These are phyloP conservation scores for Agelas oroides DNA, from an alignment of 37 sponge, comb jelly and placozoan genomes.

Conservation along the genomic window DNA sequence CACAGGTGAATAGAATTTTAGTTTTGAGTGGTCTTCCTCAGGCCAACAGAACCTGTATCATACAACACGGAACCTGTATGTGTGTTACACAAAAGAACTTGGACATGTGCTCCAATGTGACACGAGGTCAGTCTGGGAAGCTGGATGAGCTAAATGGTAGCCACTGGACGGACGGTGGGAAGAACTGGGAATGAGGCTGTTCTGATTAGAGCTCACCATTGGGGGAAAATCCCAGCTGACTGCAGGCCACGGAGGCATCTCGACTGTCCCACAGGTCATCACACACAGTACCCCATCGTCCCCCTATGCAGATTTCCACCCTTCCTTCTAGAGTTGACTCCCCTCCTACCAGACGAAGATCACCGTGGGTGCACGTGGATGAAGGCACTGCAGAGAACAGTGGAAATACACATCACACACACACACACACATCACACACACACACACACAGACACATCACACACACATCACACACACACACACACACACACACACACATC, in stretches of 20 bases:
- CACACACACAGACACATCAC: neutral
- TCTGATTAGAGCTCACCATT: neutral
- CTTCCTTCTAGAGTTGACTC: conserved; percentile 3
- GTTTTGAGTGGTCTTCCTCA: neutral
- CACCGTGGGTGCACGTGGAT: conserved; percentile 3
- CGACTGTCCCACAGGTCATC: conserved; percentile 38
- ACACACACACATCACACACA: too few relatives aligned
- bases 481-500: conserved; percentile 29
- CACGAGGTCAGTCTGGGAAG: too few relatives aligned
- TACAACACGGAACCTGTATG: too few relatives aligned
- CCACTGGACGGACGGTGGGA: too few relatives aligned
- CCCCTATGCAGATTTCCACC: conserved; percentile 45
- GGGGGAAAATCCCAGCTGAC: conserved; percentile 24
- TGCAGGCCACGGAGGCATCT: conserved; percentile 47
- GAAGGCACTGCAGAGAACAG: neutral
- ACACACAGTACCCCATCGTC: conserved; percentile 51
- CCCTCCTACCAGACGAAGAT: conserved; percentile 24
- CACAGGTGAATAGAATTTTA: neutral
- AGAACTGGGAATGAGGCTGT: too few relatives aligned
- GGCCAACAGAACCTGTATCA: too few relatives aligned
- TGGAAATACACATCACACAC: neutral
- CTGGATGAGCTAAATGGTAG: too few relatives aligned
- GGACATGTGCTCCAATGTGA: too few relatives aligned
- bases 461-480: too few relatives aligned
- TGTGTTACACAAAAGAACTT: neutral